Conservation (phyloP, 2,888 invertebrate genomes). For the Scelioninae gen. 1 region DNA sequence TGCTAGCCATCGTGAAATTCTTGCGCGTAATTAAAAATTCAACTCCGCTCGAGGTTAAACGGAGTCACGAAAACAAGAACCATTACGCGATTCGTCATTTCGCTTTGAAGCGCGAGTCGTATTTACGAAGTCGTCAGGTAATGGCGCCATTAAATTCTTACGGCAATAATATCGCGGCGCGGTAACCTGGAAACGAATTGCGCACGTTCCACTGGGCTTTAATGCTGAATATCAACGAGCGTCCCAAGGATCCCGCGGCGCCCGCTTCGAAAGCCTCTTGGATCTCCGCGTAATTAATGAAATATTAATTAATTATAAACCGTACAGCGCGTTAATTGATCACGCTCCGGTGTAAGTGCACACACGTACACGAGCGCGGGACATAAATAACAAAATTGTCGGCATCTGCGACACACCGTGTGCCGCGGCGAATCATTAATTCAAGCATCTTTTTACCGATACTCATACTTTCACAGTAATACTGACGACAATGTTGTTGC, state of each 20-base stretch:
- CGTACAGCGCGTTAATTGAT: slow-evolving; percentile 72
- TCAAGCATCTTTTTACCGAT: slow-evolving; percentile 52
- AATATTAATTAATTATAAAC: slow-evolving; percentile 80
- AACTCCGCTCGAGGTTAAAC: slow-evolving; percentile 57
- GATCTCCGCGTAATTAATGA: slow-evolving; percentile 76
- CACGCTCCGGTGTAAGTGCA: slow-evolving; percentile 57
- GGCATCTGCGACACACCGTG: slow-evolving; percentile 65
- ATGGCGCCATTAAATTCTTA: slow-evolving; percentile 63
- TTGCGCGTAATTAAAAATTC: slow-evolving; percentile 65
- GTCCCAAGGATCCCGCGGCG: slow-evolving; percentile 66
- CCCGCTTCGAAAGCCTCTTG: slow-evolving; percentile 59
- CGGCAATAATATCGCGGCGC: slow-evolving; percentile 60
- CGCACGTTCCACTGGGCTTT: slow-evolving; percentile 69
- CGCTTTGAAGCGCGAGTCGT: slow-evolving; percentile 62
- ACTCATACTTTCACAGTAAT: slow-evolving; percentile 49
- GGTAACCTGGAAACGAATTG: slow-evolving; percentile 70
- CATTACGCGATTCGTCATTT: slow-evolving; percentile 72
- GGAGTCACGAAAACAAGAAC: slow-evolving; percentile 68
- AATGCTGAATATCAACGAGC: slow-evolving; percentile 66
- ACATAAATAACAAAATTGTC: slow-evolving; percentile 70
- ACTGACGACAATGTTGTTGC: slow-evolving; percentile 21
- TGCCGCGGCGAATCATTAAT: slow-evolving; percentile 64
- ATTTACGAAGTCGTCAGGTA: slow-evolving; percentile 59
- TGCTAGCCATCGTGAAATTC: slow-evolving; percentile 62
- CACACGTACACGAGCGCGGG: slow-evolving; percentile 36